Evolutionary conservation across 2,888 invertebrate genomes (phyloP).

Genomic region (Tipula confusa): DNA sequence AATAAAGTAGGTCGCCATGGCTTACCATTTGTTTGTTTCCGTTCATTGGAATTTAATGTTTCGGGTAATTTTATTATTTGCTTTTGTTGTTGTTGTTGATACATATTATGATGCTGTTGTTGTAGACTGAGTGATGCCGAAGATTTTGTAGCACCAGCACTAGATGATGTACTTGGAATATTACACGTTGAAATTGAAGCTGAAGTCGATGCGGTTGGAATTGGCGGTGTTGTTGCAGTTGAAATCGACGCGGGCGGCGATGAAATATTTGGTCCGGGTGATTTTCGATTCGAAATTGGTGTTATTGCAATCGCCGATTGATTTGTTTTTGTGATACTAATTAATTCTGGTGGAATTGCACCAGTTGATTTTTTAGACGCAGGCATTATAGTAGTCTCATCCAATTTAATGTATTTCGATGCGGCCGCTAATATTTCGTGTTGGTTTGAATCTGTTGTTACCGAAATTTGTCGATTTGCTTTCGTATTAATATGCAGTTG

Average conservation of each 20-base stretch:
- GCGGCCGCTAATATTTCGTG: slow-evolving; percentile 46
- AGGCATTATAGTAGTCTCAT: slow-evolving; percentile 35
- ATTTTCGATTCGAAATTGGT: slow-evolving; percentile 52
- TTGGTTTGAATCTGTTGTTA: slow-evolving; percentile 41
- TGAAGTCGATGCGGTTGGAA: slow-evolving; percentile 37
- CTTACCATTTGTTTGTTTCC: slow-evolving; percentile 50
- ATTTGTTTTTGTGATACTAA: slow-evolving; percentile 50
- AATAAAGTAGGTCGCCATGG: slow-evolving; percentile 69
- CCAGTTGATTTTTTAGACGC: slow-evolving; percentile 26
- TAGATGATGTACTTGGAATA: slow-evolving; percentile 28
- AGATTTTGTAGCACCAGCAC: background rate
- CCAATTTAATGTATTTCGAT: slow-evolving; percentile 42
- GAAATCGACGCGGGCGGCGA: background rate
- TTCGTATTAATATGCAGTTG: background rate
- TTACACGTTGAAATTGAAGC: slow-evolving; percentile 30
- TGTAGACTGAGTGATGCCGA: background rate
- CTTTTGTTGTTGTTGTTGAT: slow-evolving; percentile 47
- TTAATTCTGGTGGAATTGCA: slow-evolving; percentile 55
- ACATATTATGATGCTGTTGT: slow-evolving; percentile 33
- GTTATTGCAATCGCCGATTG: slow-evolving; percentile 52
- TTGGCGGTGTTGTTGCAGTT: slow-evolving; percentile 36
- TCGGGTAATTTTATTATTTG: slow-evolving; percentile 46
- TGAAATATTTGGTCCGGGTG: slow-evolving; percentile 44
- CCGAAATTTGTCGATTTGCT: slow-evolving; percentile 21
- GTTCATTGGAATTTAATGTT: slow-evolving; percentile 49